Evolutionary conservation across 2,113 vertebrate species (phyloP).

Genomic region (Coregonus clupeaformis): DNA sequence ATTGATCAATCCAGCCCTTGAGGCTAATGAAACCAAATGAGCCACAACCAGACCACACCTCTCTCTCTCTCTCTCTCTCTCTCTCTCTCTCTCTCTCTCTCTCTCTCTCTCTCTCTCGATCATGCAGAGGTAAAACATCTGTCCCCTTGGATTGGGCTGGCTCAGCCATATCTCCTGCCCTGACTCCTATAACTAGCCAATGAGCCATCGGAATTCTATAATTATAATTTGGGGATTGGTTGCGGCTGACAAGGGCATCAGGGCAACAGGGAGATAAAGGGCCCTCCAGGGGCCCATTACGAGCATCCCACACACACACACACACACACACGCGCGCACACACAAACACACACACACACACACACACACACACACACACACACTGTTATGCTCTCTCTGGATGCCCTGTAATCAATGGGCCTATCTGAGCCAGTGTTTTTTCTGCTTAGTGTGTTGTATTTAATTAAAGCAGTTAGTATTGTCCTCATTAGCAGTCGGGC

Average conservation of each 20-base stretch:
- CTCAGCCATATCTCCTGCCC: not conserved
- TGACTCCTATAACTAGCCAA: conserved; percentile 54
- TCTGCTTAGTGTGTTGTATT: conserved; percentile 68
- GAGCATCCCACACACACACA: conserved; percentile 52
- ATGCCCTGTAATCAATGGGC: conserved; percentile 68
- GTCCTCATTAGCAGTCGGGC: conserved; percentile 60
- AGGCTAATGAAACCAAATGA: no score
- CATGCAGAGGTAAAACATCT: no score
- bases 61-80: no score
- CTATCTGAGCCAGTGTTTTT: conserved; percentile 62
- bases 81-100: no score
- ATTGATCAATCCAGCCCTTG: no score
- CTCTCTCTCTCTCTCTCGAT: no score
- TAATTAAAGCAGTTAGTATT: conserved; percentile 67
- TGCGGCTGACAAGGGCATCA: conserved; percentile 63
- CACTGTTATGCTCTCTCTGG: conserved; percentile 49
- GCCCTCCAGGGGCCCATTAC: conserved; percentile 70
- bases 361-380: no score
- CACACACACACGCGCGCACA: no score
- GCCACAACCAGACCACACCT: no score
- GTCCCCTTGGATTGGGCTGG: not conserved
- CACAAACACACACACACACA: no score
- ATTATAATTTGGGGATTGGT: conserved; percentile 70
- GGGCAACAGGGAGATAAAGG: conserved; percentile 61
- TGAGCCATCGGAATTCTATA: conserved; percentile 71